Conservation (phyloP, 2,113 vertebrate genomes). For the Tachysurus fulvidraco region DNA sequence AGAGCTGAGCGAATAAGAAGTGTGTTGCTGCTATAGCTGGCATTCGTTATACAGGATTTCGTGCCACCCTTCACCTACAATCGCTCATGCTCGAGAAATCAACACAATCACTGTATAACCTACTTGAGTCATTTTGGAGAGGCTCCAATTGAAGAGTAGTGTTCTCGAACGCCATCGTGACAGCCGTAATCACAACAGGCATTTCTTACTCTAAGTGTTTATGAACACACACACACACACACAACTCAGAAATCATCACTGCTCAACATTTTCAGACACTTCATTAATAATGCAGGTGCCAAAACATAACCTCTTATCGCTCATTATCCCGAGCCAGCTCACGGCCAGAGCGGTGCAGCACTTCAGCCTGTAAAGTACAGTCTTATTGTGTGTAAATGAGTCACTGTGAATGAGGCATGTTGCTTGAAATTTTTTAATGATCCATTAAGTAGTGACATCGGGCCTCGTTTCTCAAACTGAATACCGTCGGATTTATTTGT, state of each 20-base stretch:
- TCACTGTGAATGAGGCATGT: not conserved
- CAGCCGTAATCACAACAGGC: conserved; percentile 37
- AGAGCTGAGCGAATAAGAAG: not conserved
- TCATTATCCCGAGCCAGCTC: conserved; percentile 23
- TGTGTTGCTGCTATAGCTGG: not conserved
- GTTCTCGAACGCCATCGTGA: conserved; percentile 24
- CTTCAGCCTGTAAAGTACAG: not conserved
- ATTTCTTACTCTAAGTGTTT: conserved; percentile 12
- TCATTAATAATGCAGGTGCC: conserved; percentile 38
- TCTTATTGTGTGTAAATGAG: not conserved
- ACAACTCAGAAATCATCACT: conserved; percentile 31
- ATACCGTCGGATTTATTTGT: not conserved
- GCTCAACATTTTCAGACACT: conserved; percentile 11
- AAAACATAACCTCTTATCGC: conserved; percentile 27
- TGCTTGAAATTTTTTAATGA: not conserved
- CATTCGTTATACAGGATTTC: conserved; percentile 6
- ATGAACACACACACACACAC: not conserved
- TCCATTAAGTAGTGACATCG: not conserved
- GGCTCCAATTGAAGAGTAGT: conserved; percentile 24
- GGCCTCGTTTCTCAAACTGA: not conserved
- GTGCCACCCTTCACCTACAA: not conserved
- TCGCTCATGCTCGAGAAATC: conserved; percentile 41
- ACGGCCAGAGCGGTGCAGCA: not conserved
- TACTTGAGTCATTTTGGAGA: conserved; percentile 18
- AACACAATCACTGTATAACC: conserved; percentile 35